phyloP scores from a whole-genome alignment of 2,113 vertebrate genomes.

The Uropsilus gracilis region DNA sequence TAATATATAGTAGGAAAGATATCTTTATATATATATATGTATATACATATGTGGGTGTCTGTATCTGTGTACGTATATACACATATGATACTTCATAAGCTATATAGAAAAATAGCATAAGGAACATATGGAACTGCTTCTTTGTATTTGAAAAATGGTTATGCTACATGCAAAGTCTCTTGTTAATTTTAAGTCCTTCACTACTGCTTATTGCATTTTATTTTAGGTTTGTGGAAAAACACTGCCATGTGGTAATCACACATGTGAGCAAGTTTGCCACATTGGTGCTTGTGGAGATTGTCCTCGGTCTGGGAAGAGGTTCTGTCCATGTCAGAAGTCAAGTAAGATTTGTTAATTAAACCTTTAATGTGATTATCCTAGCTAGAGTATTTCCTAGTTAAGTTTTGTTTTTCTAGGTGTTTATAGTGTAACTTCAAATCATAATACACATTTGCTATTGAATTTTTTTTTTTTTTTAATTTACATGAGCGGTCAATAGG shows the following conservation, averaged over 20 bases:
- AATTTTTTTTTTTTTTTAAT: background rate
- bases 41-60: background rate
- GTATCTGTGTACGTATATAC: background rate
- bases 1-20: background rate
- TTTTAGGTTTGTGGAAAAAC: slow-evolving; percentile 90
- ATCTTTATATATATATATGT: background rate
- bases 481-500: background rate
- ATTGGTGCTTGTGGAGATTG: slow-evolving; percentile 92
- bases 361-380: background rate
- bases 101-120: background rate
- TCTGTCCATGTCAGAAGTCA: slow-evolving; percentile 94
- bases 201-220: slow-evolving; percentile 51
- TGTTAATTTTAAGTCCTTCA: slow-evolving; percentile 36
- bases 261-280: slow-evolving; percentile 94
- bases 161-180: background rate
- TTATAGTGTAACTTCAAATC: background rate
- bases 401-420: background rate
- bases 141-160: slow-evolving; percentile 26
- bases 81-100: background rate
- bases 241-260: slow-evolving; percentile 95
- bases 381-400: background rate
- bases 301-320: slow-evolving; percentile 94
- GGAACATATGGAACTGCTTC: background rate
- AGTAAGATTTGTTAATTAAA: slow-evolving; percentile 85
- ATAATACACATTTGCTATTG: background rate